phyloP scores from a whole-genome alignment of 2,888 invertebrate genomes.

The Mystacides longicornis region DNA sequence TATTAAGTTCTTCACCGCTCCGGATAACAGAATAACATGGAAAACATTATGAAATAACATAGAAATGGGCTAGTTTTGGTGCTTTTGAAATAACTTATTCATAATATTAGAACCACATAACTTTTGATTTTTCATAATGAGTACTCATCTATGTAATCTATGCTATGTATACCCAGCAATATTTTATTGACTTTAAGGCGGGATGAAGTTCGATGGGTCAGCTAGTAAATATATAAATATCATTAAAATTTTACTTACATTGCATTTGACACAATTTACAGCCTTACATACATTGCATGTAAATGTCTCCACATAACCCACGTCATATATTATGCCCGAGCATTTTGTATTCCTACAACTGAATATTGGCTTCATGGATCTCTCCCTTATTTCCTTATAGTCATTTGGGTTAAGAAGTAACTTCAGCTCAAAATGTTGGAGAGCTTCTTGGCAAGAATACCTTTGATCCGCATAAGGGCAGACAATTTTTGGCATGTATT shows the following conservation, averaged over 20 bases:
- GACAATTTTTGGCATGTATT: conserved; percentile 60
- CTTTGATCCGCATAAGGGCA: conserved; percentile 64
- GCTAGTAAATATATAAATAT: neutral
- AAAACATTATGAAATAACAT: too few species aligned
- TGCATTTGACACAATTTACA: conserved; percentile 5
- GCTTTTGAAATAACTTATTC: too few species aligned
- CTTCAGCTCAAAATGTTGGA: conserved; percentile 69
- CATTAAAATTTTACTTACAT: conserved; percentile 1
- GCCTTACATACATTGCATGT: conserved; percentile 29
- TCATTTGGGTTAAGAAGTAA: conserved; percentile 54
- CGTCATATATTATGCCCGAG: neutral
- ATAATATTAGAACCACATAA: too few species aligned
- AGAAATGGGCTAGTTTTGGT: too few species aligned
- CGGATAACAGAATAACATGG: too few species aligned
- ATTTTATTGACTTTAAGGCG: too few species aligned
- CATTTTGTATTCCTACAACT: conserved; percentile 1
- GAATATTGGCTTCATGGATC: conserved; percentile 43
- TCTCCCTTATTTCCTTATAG: conserved; percentile 61
- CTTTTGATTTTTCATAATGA: too few species aligned
- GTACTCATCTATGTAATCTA: too few species aligned
- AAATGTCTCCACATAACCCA: neutral
- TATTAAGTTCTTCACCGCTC: too few species aligned
- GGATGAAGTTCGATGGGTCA: too few species aligned
- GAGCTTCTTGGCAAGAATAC: conserved; percentile 61
- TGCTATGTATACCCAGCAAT: too few species aligned